These are phyloP conservation scores for Phodopus roborovskii DNA, from an alignment of 2,113 vertebrate genomes.

Conservation along the genomic window DNA sequence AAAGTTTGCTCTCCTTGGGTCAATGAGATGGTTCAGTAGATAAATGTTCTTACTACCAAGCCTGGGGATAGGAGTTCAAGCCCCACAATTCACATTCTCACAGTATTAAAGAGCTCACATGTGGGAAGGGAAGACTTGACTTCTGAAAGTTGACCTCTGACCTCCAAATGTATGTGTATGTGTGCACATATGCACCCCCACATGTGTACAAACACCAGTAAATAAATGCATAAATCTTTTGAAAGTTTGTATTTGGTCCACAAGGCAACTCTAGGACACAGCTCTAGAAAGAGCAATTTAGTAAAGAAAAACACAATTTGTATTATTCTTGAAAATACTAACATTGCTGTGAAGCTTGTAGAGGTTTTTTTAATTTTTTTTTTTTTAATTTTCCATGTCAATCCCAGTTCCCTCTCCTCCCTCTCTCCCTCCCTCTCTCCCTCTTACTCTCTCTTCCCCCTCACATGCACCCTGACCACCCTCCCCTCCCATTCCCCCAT, in stretches of 20 bases:
- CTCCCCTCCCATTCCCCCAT: too few species aligned
- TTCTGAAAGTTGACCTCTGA: background rate
- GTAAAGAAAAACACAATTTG: background rate
- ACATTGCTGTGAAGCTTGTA: background rate
- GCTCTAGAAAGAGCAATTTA: background rate
- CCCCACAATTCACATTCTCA: too few species aligned
- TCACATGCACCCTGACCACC: too few species aligned
- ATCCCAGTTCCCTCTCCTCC: too few species aligned
- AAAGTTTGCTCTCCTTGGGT: conserved; percentile 23
- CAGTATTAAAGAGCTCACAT: background rate
- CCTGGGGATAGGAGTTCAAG: too few species aligned
- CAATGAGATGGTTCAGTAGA: background rate
- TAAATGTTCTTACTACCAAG: background rate
- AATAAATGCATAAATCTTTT: background rate
- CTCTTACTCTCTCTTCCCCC: too few species aligned
- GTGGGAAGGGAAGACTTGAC: background rate
- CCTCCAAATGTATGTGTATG: background rate
- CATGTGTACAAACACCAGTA: background rate
- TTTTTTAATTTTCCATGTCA: too few species aligned
- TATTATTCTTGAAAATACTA: background rate
- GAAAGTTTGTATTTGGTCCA: conserved; percentile 31
- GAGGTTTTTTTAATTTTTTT: too few species aligned
- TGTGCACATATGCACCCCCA: background rate
- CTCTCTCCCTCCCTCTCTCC: too few species aligned
- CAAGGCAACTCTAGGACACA: background rate